Percentiles rank a stretch among this genome's conserved stretches.
Evolutionary conservation across 2,113 vertebrate genomes (phyloP).

Genomic region (Protobothrops flavoviridis): DNA sequence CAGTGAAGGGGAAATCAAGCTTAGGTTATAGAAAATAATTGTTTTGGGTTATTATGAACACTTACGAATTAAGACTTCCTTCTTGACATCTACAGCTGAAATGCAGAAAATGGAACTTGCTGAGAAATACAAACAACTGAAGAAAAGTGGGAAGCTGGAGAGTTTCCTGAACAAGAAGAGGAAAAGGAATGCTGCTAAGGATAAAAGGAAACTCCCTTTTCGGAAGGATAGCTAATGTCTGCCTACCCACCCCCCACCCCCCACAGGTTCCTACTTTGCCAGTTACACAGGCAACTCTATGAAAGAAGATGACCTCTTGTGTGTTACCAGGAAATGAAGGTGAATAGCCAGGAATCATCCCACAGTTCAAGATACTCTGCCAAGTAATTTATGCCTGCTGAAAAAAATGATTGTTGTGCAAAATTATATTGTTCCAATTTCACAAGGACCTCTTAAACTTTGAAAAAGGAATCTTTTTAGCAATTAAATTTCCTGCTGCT

Average conservation of each 20-base stretch:
- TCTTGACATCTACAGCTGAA: slow-evolving; percentile 72
- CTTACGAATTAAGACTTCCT: background rate
- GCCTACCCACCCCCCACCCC: background rate
- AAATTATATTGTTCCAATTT: background rate
- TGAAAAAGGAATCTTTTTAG: background rate
- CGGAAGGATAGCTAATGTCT: slow-evolving; percentile 58
- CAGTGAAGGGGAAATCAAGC: background rate
- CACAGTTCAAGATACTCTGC: background rate
- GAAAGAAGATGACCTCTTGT: background rate
- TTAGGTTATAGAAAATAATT: background rate
- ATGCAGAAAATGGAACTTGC: slow-evolving; percentile 83
- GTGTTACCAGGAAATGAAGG: background rate
- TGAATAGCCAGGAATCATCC: background rate
- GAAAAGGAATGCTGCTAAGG: slow-evolving; percentile 89
- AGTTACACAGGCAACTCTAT: background rate
- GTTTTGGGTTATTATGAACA: background rate
- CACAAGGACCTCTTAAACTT: background rate
- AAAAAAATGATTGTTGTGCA: background rate
- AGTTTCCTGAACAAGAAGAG: slow-evolving; percentile 91
- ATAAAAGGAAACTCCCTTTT: slow-evolving; percentile 81
- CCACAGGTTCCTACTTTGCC: background rate
- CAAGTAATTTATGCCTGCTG: no score
- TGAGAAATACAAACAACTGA: slow-evolving; percentile 86
- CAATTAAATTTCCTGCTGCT: background rate
- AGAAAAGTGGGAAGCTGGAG: slow-evolving; percentile 89